phyloP scores from a whole-genome alignment of 2,113 vertebrate genomes.

The Hippopotamus amphibius region DNA sequence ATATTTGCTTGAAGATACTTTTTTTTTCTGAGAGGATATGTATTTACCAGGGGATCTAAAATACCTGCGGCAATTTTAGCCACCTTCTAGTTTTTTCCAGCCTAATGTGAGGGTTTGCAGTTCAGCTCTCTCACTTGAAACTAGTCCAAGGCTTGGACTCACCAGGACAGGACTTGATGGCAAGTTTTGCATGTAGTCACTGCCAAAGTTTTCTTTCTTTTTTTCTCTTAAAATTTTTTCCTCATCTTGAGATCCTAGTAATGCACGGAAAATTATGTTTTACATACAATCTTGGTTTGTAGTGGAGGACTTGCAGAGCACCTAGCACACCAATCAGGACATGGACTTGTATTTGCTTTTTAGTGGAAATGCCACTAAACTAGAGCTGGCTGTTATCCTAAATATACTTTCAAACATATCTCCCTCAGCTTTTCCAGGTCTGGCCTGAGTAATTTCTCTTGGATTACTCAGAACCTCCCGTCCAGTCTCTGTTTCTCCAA shows the following conservation, averaged over 20 bases:
- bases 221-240: background rate
- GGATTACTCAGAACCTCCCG: background rate
- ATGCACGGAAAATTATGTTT: background rate
- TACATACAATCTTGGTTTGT: background rate
- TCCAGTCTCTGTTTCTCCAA: background rate
- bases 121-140: background rate
- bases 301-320: background rate
- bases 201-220: background rate
- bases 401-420: background rate
- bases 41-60: background rate
- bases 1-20: background rate
- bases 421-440: background rate
- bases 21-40: background rate
- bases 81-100: background rate
- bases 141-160: background rate
- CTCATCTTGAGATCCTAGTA: background rate
- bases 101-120: background rate
- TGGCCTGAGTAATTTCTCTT: background rate
- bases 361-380: background rate
- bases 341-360: background rate
- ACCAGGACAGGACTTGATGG: background rate
- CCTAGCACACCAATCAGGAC: background rate
- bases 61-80: background rate
- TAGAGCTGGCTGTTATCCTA: background rate
- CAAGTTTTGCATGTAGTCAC: background rate